These are phyloP conservation scores for Osmoderma eremita DNA, from an alignment of 2,888 invertebrate species.

Conservation along the genomic window DNA sequence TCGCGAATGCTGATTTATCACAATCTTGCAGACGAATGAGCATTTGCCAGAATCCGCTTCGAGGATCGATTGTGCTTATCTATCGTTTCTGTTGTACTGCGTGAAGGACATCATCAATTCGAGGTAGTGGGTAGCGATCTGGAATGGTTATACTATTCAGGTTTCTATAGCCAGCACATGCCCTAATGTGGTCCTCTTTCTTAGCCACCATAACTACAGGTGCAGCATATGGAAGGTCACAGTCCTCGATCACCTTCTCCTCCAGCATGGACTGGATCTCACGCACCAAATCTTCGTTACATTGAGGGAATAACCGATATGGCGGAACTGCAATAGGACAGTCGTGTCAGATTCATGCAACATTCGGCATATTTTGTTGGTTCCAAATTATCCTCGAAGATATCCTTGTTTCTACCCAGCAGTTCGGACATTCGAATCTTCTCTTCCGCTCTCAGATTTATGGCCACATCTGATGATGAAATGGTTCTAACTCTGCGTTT, in stretches of 20 bases:
- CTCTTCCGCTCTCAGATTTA: not conserved
- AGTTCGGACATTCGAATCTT: not conserved
- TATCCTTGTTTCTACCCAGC: constrained; percentile 6
- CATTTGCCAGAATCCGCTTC: constrained; percentile 40
- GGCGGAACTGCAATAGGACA: constrained; percentile 20
- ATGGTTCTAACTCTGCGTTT: not conserved
- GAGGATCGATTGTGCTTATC: constrained; percentile 46
- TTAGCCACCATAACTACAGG: constrained; percentile 46
- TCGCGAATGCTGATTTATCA: constrained; percentile 41
- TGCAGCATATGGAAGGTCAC: constrained; percentile 34
- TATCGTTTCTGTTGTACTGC: constrained; percentile 24
- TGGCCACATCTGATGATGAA: constrained; percentile 3
- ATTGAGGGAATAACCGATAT: constrained; percentile 10
- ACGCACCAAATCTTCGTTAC: not conserved
- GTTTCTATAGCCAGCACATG: constrained; percentile 46
- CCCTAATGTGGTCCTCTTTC: constrained; percentile 38
- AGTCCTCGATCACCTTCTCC: constrained; percentile 32
- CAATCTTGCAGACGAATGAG: constrained; percentile 45
- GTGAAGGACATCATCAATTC: constrained; percentile 48
- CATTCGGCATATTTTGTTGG: constrained; percentile 31
- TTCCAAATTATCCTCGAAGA: constrained; percentile 10
- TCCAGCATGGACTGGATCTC: constrained; percentile 16
- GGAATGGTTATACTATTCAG: constrained; percentile 47
- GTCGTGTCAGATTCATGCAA: constrained; percentile 26
- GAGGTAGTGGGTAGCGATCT: constrained; percentile 47